These are phyloP conservation scores for Tetragnatha montana DNA, from an alignment of 2,888 invertebrate species.

Conservation along the genomic window DNA sequence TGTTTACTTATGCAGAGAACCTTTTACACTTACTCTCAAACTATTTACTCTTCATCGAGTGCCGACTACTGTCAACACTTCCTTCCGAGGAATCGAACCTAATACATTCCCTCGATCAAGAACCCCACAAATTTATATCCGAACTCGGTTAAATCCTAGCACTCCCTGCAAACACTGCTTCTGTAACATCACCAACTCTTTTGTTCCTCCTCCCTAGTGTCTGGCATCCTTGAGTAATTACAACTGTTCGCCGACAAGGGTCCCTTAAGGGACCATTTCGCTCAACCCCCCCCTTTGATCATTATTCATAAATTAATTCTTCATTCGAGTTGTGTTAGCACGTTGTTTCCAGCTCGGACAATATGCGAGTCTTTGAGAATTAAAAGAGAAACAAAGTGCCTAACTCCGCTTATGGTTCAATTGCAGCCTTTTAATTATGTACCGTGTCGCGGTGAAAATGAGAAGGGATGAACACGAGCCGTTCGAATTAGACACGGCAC, in stretches of 20 bases:
- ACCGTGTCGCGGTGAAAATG: background rate
- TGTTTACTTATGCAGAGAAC: no score
- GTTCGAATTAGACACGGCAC: background rate
- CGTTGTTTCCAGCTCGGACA: background rate
- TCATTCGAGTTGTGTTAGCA: background rate
- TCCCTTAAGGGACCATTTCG: background rate
- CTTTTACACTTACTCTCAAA: background rate
- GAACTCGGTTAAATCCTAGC: background rate
- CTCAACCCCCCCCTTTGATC: conserved; percentile 5
- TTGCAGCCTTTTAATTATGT: background rate
- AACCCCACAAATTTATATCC: background rate
- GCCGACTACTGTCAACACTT: background rate
- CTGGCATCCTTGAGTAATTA: conserved; percentile 5
- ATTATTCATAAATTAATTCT: conserved; percentile 27
- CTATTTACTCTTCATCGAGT: background rate
- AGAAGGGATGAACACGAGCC: background rate
- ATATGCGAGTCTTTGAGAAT: background rate
- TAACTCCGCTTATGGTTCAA: background rate
- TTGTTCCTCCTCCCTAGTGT: background rate
- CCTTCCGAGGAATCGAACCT: background rate
- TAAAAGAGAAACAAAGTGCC: background rate
- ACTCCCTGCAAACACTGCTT: background rate
- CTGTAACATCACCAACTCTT: background rate
- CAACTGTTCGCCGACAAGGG: background rate
- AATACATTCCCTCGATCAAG: no score